Evolutionary conservation across 2,888 invertebrate species (phyloP), one percentile per base, ranked within the genome.

Genomic region (Pocota personata): DNA sequence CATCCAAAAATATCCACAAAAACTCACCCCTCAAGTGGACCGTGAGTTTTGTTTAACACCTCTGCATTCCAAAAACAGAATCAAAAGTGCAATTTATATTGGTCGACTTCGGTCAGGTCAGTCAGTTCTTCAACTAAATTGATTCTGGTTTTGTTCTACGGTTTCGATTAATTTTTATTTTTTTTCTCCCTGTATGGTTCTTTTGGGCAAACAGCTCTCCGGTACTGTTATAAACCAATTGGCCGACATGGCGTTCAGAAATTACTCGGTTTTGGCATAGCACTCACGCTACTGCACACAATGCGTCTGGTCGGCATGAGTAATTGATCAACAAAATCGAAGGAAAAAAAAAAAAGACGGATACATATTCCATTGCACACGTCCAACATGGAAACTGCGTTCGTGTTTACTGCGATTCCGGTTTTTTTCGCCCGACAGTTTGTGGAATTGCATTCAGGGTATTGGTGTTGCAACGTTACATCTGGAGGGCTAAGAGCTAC

Each of bases 321-420:
- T 76, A 67, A 76, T 76, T 76, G 76, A 76, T 76, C 66, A 76
- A 67, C 76, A 76, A 76, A 76, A 76, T 14, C 76, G 10, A 32
- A 3, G 6, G 1, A 19, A 75, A 14, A 75, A 52, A 64, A 58
- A 35, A 32, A 58, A 27, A 2, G 57, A 52, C 16, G 14, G 48
- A 50, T 24, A 46, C 32, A 66, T 55, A 64, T 52, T 43, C 40
- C 52, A 24, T 52, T 50, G 37, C 27, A 16, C 21, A 24, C 4
- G 4, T 76, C 76, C 48, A 67, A 76, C 48, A 76, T 76, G 57
- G 66, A 58, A 76, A 76, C 67, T 76, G 76, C 76, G 58, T 60
- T 76, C 76, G 76, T 76, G 57, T 58, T 76, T 58, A 58, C 76
- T 37, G 66, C 57, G 66, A 76, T 57, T 76, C 64, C 32, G 52